phyloP scores from a whole-genome alignment of 2,113 vertebrate species.

The Tyrannus savana region DNA sequence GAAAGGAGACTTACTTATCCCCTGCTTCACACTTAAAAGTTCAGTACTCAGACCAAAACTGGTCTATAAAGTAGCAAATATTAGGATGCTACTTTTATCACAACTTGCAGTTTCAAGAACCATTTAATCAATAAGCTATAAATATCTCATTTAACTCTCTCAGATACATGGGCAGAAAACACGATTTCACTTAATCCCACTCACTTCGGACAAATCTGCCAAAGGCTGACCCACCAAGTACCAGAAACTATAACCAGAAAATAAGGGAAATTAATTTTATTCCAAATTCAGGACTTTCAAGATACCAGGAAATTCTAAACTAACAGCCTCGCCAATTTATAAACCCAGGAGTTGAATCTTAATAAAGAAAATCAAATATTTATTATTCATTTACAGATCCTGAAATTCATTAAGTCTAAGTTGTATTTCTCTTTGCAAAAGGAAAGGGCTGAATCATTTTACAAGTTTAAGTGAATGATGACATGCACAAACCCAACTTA shows the following conservation, averaged over 20 bases:
- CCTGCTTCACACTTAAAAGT: background rate
- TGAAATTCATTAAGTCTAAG: background rate
- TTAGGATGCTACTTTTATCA: background rate
- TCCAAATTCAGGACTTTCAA: background rate
- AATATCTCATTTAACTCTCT: background rate
- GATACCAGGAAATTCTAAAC: background rate
- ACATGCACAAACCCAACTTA: background rate
- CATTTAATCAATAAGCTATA: background rate
- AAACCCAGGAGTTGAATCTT: background rate
- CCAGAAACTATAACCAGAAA: background rate
- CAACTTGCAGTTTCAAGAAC: background rate
- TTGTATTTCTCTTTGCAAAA: background rate
- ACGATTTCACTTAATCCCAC: background rate
- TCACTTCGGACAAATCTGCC: background rate
- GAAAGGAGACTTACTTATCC: background rate
- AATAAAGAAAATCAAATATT: background rate
- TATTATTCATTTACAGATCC: background rate
- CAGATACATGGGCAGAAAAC: background rate
- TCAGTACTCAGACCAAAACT: background rate
- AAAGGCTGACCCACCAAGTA: background rate
- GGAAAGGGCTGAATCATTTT: background rate
- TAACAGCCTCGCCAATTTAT: background rate
- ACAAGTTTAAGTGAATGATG: background rate
- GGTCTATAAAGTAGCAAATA: background rate
- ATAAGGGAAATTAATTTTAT: background rate